Conservation (phyloP, 1,140 invertebrate species). For the Drosophila albomicans region DNA sequence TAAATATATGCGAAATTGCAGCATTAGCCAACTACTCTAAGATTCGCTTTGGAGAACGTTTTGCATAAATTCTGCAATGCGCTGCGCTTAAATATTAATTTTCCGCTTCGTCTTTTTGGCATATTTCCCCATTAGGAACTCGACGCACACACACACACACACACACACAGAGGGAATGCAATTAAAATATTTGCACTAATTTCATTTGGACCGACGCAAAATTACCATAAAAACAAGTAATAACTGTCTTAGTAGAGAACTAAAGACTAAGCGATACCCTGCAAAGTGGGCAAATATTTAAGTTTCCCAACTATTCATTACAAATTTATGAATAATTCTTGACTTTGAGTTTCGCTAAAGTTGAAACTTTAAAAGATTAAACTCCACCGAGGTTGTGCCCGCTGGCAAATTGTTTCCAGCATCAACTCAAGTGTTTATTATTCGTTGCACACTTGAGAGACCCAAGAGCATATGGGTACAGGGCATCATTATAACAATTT, state of each 20-base stretch:
- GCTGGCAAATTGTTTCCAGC: not conserved
- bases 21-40: slow-evolving; percentile 1
- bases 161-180: slow-evolving; percentile 28
- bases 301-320: no score
- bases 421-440: not conserved
- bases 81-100: slow-evolving; percentile 19
- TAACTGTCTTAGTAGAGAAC: not conserved
- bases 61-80: slow-evolving; percentile 3
- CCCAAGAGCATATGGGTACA: slow-evolving; percentile 4
- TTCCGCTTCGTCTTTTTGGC: slow-evolving; percentile 7
- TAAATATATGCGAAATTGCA: slow-evolving; percentile 3
- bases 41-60: not conserved
- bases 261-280: not conserved
- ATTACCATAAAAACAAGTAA: slow-evolving; percentile 54
- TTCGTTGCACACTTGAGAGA: no score
- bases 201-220: slow-evolving; percentile 42
- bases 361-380: no score
- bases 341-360: no score
- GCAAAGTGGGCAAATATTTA: not conserved
- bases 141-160: no score
- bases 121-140: not conserved
- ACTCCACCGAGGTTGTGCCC: no score
- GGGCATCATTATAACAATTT: slow-evolving; percentile 51
- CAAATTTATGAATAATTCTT: no score
- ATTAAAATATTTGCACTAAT: slow-evolving; percentile 73